Base-by-base conservation (phyloP, 1,140 invertebrate species). In the Cephus cinctus region DNA sequence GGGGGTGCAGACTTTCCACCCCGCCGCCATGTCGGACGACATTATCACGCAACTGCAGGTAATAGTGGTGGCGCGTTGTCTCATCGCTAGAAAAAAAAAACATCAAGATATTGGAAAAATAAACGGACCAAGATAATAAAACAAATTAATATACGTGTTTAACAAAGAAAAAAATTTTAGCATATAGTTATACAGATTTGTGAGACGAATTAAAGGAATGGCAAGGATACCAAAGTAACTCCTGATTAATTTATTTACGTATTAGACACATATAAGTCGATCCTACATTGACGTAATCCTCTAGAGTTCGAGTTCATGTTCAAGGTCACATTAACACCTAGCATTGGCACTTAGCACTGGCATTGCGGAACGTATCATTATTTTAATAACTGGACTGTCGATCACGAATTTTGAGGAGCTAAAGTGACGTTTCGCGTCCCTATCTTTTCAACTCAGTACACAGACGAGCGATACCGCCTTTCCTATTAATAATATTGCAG, bases 21-120 rank as follows among this genome's bases (percentile, higher is more conserved):
- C 87, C 77, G 25, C 76, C 76, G 49, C 84, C 85, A 67, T 85
- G 80, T 39, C 80, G 79, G 47, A 85, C 80, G 16, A 95, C 86
- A 77, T 98, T 98, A 67, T 94, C 86, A 25, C 90, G 86, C 63
- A 98, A 76, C 78, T 98, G 95, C 54, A 95, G 81, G 73, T 95
- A 98, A 72, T 98, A 98, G 65, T 96, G 87, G 63, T 93, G 89
- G 16, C 91, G 80, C 5, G 93, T 92, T 46, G 89, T 84, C 62
- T 93, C 90, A 79, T 97, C 92, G 73, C 87, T 89, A 67, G 35
- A 73, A 76, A 51, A 58, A 44, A 15, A 21, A 25, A 36, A 32
- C 34, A 50, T 4, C 6, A 16, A 47, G 31, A 35, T 21, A 16
- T 30, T 2, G 6, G 6, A 12, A 30, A 38, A 4, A 47, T 38